Evolutionary conservation across 1,140 invertebrate species (phyloP).

Genomic region (Bradysia coprophila): DNA sequence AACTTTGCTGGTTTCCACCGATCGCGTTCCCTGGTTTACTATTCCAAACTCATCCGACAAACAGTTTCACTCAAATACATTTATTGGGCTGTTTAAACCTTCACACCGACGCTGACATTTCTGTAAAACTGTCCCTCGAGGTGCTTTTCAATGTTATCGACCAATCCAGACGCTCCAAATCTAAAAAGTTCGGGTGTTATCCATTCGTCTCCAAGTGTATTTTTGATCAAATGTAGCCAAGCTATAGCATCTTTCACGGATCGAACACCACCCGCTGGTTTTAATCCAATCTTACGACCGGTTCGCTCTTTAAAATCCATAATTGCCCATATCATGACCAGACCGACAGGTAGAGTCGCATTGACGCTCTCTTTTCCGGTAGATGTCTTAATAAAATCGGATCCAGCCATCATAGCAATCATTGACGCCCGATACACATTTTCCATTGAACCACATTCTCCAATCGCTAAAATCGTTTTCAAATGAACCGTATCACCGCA

Average conservation of each 20-base stretch:
- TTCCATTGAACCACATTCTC: constrained; percentile 71
- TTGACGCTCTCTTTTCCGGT: constrained; percentile 95
- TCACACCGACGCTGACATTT: no score
- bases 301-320: constrained; percentile 55
- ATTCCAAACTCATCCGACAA: no score
- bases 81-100: no score
- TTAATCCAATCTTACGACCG: constrained; percentile 76
- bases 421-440: constrained; percentile 85
- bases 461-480: constrained; percentile 89
- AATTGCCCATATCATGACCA: constrained; percentile 91
- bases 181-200: constrained; percentile 66
- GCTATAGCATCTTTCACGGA: constrained; percentile 69
- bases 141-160: constrained; percentile 63
- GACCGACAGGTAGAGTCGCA: constrained; percentile 76
- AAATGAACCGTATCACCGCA: constrained; percentile 59
- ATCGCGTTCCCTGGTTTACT: no score
- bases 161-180: constrained; percentile 82
- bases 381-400: constrained; percentile 98
- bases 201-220: constrained; percentile 78
- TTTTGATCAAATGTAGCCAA: constrained; percentile 74
- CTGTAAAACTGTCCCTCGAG: no score
- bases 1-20: no score
- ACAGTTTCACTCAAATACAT: no score
- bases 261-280: constrained; percentile 90
- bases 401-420: constrained; percentile 85